These are phyloP conservation scores for Gryllus bimaculatus DNA, from an alignment of 1,140 invertebrate species.

Conservation along the genomic window DNA sequence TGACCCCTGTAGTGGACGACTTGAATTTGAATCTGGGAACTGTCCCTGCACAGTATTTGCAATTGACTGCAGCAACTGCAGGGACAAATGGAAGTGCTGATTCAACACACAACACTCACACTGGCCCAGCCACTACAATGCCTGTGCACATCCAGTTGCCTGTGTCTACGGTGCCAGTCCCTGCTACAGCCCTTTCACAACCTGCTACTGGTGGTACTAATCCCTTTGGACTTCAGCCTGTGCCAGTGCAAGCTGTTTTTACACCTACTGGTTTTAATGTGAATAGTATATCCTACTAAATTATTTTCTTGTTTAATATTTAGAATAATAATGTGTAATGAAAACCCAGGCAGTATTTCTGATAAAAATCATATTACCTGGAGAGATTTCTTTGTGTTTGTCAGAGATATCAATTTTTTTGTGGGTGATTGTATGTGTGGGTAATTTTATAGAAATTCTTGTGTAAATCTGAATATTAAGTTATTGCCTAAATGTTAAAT, in stretches of 20 bases:
- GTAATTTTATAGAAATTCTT: too few species aligned
- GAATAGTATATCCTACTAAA: not conserved
- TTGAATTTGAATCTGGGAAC: not conserved
- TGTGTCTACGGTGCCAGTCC: slow-evolving; percentile 6
- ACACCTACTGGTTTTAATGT: slow-evolving; percentile 8
- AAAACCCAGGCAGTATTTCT: not conserved
- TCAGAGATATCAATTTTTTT: too few species aligned
- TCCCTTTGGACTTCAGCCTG: not conserved
- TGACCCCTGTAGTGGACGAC: slow-evolving; percentile 7
- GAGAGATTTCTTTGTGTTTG: too few species aligned
- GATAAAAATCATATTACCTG: too few species aligned
- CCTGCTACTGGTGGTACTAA: not conserved
- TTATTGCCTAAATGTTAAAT: too few species aligned
- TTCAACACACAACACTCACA: not conserved
- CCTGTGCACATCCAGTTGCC: slow-evolving; percentile 12
- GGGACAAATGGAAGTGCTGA: not conserved
- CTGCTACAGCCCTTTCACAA: slow-evolving; percentile 8
- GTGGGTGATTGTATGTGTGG: too few species aligned
- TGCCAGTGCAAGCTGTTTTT: slow-evolving; percentile 8
- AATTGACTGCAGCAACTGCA: not conserved
- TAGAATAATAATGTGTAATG: not conserved
- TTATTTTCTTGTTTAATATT: not conserved
- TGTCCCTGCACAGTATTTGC: slow-evolving; percentile 9
- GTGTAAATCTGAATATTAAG: too few species aligned
- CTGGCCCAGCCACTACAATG: not conserved